These are phyloP conservation scores for Ochlodes sylvanus DNA, from an alignment of 2,888 invertebrate genomes.

Conservation along the genomic window DNA sequence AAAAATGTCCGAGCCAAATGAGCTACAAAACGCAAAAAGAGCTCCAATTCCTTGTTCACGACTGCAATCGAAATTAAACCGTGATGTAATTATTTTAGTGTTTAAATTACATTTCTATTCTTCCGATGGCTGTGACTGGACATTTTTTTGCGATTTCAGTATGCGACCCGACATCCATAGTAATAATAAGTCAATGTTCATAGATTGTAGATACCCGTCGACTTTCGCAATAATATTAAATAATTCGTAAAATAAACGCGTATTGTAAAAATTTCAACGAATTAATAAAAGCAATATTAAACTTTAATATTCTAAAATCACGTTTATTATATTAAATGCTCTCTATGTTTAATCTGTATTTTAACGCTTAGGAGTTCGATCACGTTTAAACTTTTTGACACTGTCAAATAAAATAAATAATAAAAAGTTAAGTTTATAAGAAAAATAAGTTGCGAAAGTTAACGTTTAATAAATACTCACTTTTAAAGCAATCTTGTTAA, in stretches of 20 bases:
- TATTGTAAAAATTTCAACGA: constrained; percentile 60
- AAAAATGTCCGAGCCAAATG: too few species aligned
- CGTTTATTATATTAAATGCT: constrained; percentile 25
- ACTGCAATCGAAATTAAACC: too few species aligned
- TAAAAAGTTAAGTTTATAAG: not conserved
- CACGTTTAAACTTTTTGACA: constrained; percentile 43
- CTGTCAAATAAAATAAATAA: not conserved
- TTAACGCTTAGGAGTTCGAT: constrained; percentile 36
- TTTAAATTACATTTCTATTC: too few species aligned
- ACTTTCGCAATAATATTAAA: constrained; percentile 52
- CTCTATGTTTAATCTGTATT: constrained; percentile 48
- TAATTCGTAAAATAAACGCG: constrained; percentile 22
- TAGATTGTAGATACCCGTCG: constrained; percentile 10
- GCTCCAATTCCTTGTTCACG: too few species aligned
- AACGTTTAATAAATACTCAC: constrained; percentile 24
- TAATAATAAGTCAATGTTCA: too few species aligned
- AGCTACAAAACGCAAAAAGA: too few species aligned
- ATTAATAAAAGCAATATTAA: constrained; percentile 77
- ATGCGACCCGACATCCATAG: too few species aligned
- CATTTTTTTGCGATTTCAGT: too few species aligned
- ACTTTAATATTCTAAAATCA: constrained; percentile 43
- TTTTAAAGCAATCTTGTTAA: constrained; percentile 12
- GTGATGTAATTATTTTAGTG: too few species aligned
- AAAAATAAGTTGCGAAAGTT: not conserved
- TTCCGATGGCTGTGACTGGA: too few species aligned